A percentile compares a stretch with the other conserved stretches of the same genome.
phyloP scores from a whole-genome alignment of 92 coral and sea anemone genomes.

The Zoanthus solanderi region DNA sequence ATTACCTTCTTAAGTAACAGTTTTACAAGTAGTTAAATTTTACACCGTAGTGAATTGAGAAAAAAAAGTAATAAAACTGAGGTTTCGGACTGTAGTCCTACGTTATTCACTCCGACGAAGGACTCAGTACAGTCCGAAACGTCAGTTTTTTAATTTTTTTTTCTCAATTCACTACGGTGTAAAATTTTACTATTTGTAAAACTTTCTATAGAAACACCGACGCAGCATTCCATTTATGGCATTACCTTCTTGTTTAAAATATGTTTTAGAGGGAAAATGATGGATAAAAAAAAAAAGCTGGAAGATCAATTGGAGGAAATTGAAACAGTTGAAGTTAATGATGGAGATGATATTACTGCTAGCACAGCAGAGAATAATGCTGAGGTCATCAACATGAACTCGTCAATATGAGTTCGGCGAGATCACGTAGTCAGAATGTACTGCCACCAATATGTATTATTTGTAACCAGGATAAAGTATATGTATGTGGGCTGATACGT shows the following conservation, averaged over 20 bases:
- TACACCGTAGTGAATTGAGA: too few species aligned
- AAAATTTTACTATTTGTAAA: too few species aligned
- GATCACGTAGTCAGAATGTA: slow-evolving; percentile 46
- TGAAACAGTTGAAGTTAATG: slow-evolving; percentile 30
- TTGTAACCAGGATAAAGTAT: slow-evolving; percentile 62
- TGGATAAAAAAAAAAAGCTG: slow-evolving; percentile 22
- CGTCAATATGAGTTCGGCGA: slow-evolving; percentile 4
- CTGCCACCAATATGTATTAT: neutral
- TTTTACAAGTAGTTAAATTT: too few species aligned
- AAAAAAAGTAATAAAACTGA: too few species aligned
- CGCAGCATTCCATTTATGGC: too few species aligned
- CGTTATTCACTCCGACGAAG: too few species aligned
- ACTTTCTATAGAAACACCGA: too few species aligned
- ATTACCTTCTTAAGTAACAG: neutral
- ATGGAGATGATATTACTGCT: neutral
- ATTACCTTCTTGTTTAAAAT: neutral
- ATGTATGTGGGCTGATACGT: slow-evolving; percentile 58
- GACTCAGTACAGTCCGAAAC: too few species aligned
- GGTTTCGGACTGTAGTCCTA: too few species aligned
- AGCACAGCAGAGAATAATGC: slow-evolving; percentile 34
- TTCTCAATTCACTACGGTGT: too few species aligned
- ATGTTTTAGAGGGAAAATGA: slow-evolving; percentile 31
- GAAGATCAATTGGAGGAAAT: slow-evolving; percentile 46
- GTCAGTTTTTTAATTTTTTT: too few species aligned
- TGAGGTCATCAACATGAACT: slow-evolving; percentile 29